Evolutionary conservation across 2,113 vertebrate species (phyloP).

Genomic region (Sturnira hondurensis): DNA sequence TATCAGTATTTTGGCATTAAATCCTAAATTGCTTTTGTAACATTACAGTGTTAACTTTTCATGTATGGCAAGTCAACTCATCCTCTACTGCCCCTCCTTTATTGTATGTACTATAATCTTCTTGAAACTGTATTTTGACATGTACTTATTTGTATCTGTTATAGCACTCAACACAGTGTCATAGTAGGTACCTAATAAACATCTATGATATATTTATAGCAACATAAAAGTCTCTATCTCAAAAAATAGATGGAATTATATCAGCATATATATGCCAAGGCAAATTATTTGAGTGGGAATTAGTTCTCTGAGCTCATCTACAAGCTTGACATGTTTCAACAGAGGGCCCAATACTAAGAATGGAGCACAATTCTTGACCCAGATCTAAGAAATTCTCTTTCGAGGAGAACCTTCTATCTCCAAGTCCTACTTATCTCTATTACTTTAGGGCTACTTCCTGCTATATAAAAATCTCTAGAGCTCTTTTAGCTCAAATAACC

Average conservation of each 20-base stretch:
- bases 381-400: conserved; percentile 26
- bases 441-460: conserved; percentile 9
- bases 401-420: neutral
- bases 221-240: neutral
- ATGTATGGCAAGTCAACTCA: neutral
- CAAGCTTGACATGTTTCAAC: conserved; percentile 12
- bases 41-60: neutral
- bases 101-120: neutral
- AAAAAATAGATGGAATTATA: neutral
- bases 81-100: neutral
- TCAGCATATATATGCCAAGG: conserved; percentile 19
- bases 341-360: neutral
- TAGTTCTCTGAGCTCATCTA: conserved; percentile 7
- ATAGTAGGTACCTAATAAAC: neutral
- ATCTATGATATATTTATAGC: conserved; percentile 13
- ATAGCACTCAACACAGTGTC: neutral
- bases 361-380: conserved; percentile 5
- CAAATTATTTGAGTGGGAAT: conserved; percentile 27
- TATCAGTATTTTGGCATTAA: neutral
- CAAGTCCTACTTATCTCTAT: conserved; percentile 12
- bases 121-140: conserved; percentile 22
- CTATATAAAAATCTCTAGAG: neutral
- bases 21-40: neutral
- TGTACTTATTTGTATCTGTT: neutral
- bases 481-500: neutral